Percentiles rank a stretch among this genome's conserved stretches.
phyloP scores from a whole-genome alignment of 2,797 vertebrate species.

The Pelobates cultripes region DNA sequence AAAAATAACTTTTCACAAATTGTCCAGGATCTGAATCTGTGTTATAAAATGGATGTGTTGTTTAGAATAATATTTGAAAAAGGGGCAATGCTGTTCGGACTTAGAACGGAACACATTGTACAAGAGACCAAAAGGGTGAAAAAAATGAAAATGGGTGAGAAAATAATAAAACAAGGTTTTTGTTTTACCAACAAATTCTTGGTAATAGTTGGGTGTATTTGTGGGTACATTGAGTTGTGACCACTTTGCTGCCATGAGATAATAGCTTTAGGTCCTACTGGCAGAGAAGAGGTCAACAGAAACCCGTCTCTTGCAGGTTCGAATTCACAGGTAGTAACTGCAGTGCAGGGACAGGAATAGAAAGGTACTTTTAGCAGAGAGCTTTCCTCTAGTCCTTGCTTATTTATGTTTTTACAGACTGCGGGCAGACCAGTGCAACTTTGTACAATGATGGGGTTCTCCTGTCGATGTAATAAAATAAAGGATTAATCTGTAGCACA shows the following conservation, averaged over 20 bases:
- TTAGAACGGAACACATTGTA: too few species aligned
- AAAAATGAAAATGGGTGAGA: slow-evolving; percentile 12
- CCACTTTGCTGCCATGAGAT: slow-evolving; percentile 10
- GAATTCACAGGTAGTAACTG: slow-evolving; percentile 97
- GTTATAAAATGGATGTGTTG: too few species aligned
- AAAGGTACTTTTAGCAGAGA: slow-evolving; percentile 57
- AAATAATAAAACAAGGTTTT: neutral
- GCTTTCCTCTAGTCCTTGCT: slow-evolving; percentile 79
- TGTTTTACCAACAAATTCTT: slow-evolving; percentile 24
- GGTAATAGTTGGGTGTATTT: slow-evolving; percentile 32
- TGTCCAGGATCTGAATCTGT: slow-evolving; percentile 32
- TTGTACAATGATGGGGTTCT: slow-evolving; percentile 95
- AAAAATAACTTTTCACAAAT: slow-evolving; percentile 13
- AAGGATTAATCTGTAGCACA: slow-evolving; percentile 92
- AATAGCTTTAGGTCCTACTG: slow-evolving; percentile 13
- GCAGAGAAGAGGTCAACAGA: slow-evolving; percentile 68
- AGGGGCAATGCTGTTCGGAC: too few species aligned
- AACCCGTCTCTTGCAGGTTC: slow-evolving; percentile 87
- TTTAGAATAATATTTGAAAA: too few species aligned
- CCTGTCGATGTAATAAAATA: slow-evolving; percentile 99
- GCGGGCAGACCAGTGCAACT: slow-evolving; percentile 88
- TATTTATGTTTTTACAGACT: slow-evolving; percentile 98
- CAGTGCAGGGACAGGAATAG: slow-evolving; percentile 76
- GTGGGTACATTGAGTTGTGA: slow-evolving; percentile 28
- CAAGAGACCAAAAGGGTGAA: neutral